Evolutionary conservation across 2,797 vertebrate species (phyloP).

Genomic region (Sebastes umbrosus): DNA sequence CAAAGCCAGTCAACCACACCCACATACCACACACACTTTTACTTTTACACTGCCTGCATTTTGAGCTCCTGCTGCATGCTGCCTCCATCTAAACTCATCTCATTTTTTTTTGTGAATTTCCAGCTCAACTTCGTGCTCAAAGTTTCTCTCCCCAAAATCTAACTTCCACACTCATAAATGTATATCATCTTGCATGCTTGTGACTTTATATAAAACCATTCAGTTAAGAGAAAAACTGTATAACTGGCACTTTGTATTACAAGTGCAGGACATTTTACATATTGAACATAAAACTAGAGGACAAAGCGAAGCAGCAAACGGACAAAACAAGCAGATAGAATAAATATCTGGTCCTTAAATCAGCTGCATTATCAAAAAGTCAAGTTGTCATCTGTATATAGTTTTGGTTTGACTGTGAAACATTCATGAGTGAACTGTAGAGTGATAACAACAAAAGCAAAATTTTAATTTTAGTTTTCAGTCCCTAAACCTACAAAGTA

Average conservation of each 20-base stretch:
- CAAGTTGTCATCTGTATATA: not conserved
- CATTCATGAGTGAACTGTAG: not conserved
- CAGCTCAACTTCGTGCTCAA: too few relatives aligned
- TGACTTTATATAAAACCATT: too few relatives aligned
- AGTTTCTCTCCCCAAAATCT: too few relatives aligned
- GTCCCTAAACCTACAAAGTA: not conserved
- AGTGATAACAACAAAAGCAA: not conserved
- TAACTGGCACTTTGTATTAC: too few relatives aligned
- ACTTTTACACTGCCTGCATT: not conserved
- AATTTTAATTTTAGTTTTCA: accelerated
- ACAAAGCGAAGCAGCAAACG: not conserved
- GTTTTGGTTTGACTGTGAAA: not conserved
- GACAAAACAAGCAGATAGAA: not conserved
- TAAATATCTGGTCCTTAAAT: not conserved
- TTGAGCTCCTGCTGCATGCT: not conserved
- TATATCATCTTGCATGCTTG: not conserved
- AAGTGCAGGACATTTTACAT: not conserved
- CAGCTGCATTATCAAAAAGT: not conserved
- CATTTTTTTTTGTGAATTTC: not conserved
- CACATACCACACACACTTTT: conserved; percentile 23
- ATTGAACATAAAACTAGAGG: not conserved
- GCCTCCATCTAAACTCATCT: not conserved
- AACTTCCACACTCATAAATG: not conserved
- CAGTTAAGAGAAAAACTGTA: too few relatives aligned
- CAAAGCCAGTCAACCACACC: conserved; percentile 28